phyloP scores from a whole-genome alignment of 1,140 invertebrate species.

The Diabrotica undecimpunctata region DNA sequence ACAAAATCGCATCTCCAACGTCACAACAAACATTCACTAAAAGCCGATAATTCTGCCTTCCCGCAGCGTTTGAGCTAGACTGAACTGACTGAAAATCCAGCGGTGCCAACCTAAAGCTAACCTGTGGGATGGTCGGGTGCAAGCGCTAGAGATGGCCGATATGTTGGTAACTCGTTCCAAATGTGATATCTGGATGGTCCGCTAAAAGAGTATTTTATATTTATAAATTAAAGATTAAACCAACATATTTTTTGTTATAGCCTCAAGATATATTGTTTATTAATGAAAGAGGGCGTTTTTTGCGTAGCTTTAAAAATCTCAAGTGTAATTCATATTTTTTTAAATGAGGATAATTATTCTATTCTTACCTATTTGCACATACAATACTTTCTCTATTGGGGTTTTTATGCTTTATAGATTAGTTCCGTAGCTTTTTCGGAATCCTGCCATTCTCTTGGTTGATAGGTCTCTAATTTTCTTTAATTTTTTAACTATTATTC shows the following conservation, averaged over 20 bases:
- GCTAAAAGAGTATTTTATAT: background rate
- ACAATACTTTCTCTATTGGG: too few species aligned
- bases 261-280: background rate
- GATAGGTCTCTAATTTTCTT: too few species aligned
- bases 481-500: too few species aligned
- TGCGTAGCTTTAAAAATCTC: too few species aligned
- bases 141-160: background rate
- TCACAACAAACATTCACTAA: conserved; percentile 16
- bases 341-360: too few species aligned
- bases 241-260: background rate
- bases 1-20: conserved; percentile 19
- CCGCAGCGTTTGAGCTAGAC: conserved; percentile 12
- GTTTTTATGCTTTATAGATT: too few species aligned
- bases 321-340: too few species aligned
- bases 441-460: too few species aligned
- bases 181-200: background rate
- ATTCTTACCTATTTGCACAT: too few species aligned
- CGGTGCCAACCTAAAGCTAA: conserved; percentile 4
- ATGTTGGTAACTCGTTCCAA: conserved; percentile 16
- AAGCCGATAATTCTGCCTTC: conserved; percentile 8
- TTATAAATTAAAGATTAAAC: background rate
- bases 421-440: too few species aligned
- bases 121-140: conserved; percentile 6
- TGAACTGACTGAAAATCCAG: conserved; percentile 11
- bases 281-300: too few species aligned